Percentiles rank a stretch among this genome's conserved stretches.
These are phyloP conservation scores for Myopa testacea DNA, from an alignment of 2,888 invertebrate species.

Conservation along the genomic window DNA sequence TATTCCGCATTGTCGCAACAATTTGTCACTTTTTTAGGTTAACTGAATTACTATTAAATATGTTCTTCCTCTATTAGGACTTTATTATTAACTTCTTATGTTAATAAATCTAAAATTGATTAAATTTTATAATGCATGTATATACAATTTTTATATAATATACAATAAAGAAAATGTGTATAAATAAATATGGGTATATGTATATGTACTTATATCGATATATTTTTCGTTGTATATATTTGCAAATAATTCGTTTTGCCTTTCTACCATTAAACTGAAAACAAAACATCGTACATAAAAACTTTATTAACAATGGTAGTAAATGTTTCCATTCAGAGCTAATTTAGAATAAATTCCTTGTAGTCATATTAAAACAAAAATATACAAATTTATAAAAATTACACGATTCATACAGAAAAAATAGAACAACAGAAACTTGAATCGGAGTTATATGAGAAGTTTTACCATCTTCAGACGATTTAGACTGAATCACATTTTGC, in stretches of 20 bases:
- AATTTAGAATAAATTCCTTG: too few species aligned
- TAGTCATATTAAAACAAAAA: background rate
- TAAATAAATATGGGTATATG: constrained; percentile 39
- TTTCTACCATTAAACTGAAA: background rate
- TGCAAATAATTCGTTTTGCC: background rate
- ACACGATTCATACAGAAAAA: background rate
- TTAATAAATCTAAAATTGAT: too few species aligned
- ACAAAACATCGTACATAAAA: background rate
- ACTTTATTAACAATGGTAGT: background rate
- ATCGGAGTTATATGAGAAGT: too few species aligned
- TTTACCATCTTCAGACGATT: background rate
- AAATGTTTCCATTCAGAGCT: background rate
- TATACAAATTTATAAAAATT: background rate
- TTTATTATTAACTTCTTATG: too few species aligned
- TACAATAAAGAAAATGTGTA: constrained; percentile 40
- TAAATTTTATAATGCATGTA: too few species aligned
- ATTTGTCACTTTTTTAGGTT: constrained; percentile 25
- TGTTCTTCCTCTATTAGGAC: too few species aligned
- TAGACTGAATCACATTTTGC: background rate
- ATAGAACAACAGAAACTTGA: background rate
- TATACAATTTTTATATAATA: constrained; percentile 14
- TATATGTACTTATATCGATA: constrained; percentile 34
- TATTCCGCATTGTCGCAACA: constrained; percentile 26
- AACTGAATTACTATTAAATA: constrained; percentile 1
- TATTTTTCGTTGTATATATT: constrained; percentile 39